Base-by-base conservation (phyloP, 2,888 invertebrate species). In the Pseudoips prasinana region DNA sequence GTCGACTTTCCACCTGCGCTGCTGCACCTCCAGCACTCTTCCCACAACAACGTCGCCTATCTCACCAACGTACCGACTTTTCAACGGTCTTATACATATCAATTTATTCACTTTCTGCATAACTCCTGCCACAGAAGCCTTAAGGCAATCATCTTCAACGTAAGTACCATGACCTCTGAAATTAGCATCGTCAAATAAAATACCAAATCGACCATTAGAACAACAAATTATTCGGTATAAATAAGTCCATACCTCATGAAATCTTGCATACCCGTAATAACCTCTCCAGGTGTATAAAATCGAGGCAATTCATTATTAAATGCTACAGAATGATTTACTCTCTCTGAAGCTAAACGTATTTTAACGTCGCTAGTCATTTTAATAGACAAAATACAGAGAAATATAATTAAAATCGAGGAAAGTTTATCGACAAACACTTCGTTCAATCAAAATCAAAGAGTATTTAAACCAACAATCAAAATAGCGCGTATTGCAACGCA, bases 11-110 rank as follows among this genome's bases (percentile, higher is more conserved):
- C 98, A 98, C 39, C 97, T 90, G 64, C 94, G 94, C 62, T 97
- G 96, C 65, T 97, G 97, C 0, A 99, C 97, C 77, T 98, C 98
- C 0, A 95, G 92, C 14, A 99, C 94, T 28, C 99, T 90, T 0
- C 98, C 99, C 3, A 99, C 96, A 6, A 99, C 93, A 1, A 99
- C 97, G 85, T 99, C 99, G 0, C 99, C 99, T 32, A 99, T 95
- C 87, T 98, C 98, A 5, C 96, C 96, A 40, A 94, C 93, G 70
- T 95, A 98, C 40, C 98, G 92, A 65, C 95, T 95, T 71, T 98
- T 98, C 4, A 98, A 83, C 0, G 99, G 98, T 50, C 93, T 92
- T 2, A 99, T 94, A 29, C 96, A 96, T 40, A 99, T 94, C 36
- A 99, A 88, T 76, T 98, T 97, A 75, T 99, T 99, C 0, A 99